Conservation (phyloP, 2,888 invertebrate species). For the Calameuta pallipes region DNA sequence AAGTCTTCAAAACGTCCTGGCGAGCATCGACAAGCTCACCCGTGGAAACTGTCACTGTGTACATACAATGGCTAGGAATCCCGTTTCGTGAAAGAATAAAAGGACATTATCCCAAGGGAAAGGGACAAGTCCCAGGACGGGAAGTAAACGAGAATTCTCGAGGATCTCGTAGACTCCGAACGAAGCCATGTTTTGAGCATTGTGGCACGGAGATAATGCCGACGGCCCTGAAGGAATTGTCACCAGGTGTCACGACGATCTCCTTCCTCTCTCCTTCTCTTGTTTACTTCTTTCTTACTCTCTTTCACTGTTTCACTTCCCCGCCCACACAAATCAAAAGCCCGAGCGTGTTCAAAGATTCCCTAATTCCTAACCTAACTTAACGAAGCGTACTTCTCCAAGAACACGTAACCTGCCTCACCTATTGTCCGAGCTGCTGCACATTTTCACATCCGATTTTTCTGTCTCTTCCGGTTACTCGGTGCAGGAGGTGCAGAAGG, state of each 20-base stretch:
- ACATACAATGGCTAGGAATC: slow-evolving; percentile 42
- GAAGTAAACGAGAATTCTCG: slow-evolving; percentile 38
- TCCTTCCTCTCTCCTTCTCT: no score
- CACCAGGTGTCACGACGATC: slow-evolving; percentile 39
- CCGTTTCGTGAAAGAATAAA: slow-evolving; percentile 46
- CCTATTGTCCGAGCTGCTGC: no score
- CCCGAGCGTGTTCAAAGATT: no score
- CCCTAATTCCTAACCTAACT: no score
- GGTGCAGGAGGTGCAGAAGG: no score
- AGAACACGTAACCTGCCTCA: no score
- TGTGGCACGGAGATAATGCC: slow-evolving; percentile 50
- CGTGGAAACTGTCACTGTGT: slow-evolving; percentile 39
- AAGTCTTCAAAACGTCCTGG: no score
- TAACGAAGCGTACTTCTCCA: no score
- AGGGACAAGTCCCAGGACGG: not conserved
- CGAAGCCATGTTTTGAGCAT: slow-evolving; percentile 52
- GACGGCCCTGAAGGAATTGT: slow-evolving; percentile 37
- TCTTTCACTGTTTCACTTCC: not conserved
- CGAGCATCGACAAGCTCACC: no score
- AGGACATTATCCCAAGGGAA: slow-evolving; percentile 45
- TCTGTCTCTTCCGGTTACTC: no score
- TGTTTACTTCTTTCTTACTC: not conserved
- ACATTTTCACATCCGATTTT: no score
- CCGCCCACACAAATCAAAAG: no score
- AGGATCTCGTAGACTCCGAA: slow-evolving; percentile 48